Percentiles rank a stretch among this genome's conserved stretches.
phyloP scores from a whole-genome alignment of 2,797 vertebrate species.

The Melanotaenia parkinsoni region DNA sequence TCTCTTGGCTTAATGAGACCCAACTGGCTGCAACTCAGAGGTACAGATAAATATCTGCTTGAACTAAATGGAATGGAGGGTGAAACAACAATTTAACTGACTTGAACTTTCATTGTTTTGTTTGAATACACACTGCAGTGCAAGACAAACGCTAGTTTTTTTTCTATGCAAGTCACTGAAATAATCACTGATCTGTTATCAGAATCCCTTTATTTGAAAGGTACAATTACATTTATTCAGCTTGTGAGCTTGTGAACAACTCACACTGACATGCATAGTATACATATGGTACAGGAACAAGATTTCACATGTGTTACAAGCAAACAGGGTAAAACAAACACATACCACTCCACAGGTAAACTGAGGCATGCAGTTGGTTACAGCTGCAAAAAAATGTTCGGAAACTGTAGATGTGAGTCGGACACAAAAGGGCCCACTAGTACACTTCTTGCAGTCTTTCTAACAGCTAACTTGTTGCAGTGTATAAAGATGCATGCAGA shows the following conservation, averaged over 20 bases:
- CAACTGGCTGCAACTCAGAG: slow-evolving; percentile 45
- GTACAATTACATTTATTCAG: slow-evolving; percentile 51
- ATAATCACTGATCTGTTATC: slow-evolving; percentile 63
- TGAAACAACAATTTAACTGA: slow-evolving; percentile 27
- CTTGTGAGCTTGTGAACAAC: slow-evolving; percentile 30
- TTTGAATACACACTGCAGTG: background rate
- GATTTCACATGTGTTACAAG: slow-evolving; percentile 50
- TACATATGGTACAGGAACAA: slow-evolving; percentile 51
- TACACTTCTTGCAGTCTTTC: slow-evolving; percentile 29
- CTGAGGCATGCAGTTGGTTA: slow-evolving; percentile 52
- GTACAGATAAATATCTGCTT: slow-evolving; percentile 17
- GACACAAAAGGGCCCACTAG: slow-evolving; percentile 28
- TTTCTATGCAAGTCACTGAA: slow-evolving; percentile 40
- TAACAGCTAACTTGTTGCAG: slow-evolving; percentile 39
- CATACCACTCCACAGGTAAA: slow-evolving; percentile 38
- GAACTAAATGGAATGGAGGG: slow-evolving; percentile 4
- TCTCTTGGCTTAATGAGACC: slow-evolving; percentile 63
- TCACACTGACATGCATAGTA: slow-evolving; percentile 48
- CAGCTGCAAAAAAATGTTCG: slow-evolving; percentile 48
- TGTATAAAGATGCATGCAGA: slow-evolving; percentile 20
- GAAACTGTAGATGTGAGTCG: slow-evolving; percentile 29
- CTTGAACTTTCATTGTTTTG: background rate
- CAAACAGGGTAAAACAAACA: slow-evolving; percentile 47
- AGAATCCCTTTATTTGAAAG: slow-evolving; percentile 67
- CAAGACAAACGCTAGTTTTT: slow-evolving; percentile 17